Conservation (phyloP, 2,797 vertebrate genomes). For the Tympanoctomys barrerae region DNA sequence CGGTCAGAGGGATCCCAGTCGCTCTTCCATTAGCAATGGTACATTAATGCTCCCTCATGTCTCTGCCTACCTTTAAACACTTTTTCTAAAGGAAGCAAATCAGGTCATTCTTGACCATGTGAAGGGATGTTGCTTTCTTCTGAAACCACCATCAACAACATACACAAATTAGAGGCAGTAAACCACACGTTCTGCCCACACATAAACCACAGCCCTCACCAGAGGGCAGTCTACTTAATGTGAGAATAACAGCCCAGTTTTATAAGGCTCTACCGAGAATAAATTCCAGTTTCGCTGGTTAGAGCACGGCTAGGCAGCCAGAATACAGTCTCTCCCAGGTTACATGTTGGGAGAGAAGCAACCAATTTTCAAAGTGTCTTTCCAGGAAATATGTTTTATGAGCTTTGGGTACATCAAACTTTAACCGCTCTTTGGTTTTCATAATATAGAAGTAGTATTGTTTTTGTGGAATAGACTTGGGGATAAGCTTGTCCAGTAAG, state of each 20-base stretch:
- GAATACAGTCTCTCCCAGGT: constrained; percentile 51
- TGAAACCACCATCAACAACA: constrained; percentile 83
- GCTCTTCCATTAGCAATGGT: constrained; percentile 45
- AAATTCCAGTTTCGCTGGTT: constrained; percentile 80
- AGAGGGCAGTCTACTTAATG: constrained; percentile 86
- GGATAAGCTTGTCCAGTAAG: background rate
- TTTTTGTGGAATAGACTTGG: background rate
- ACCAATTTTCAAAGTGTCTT: constrained; percentile 61
- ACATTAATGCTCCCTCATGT: constrained; percentile 70
- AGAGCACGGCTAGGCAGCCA: constrained; percentile 50
- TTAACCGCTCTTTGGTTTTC: constrained; percentile 52
- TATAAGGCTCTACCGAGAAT: constrained; percentile 80
- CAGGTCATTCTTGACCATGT: constrained; percentile 62
- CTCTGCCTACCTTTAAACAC: constrained; percentile 54
- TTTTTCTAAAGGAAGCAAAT: constrained; percentile 66
- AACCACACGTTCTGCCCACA: constrained; percentile 84
- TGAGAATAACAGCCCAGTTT: constrained; percentile 83
- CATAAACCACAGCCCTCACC: constrained; percentile 83
- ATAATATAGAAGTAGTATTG: background rate
- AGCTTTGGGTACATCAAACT: constrained; percentile 13
- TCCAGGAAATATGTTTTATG: constrained; percentile 71
- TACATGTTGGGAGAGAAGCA: constrained; percentile 46
- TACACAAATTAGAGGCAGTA: constrained; percentile 83
- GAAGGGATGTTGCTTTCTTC: constrained; percentile 75
- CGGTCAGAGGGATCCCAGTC: constrained; percentile 62